Base-by-base conservation (phyloP, 2,888 invertebrate species). In the Listrodromus nycthemerus region DNA sequence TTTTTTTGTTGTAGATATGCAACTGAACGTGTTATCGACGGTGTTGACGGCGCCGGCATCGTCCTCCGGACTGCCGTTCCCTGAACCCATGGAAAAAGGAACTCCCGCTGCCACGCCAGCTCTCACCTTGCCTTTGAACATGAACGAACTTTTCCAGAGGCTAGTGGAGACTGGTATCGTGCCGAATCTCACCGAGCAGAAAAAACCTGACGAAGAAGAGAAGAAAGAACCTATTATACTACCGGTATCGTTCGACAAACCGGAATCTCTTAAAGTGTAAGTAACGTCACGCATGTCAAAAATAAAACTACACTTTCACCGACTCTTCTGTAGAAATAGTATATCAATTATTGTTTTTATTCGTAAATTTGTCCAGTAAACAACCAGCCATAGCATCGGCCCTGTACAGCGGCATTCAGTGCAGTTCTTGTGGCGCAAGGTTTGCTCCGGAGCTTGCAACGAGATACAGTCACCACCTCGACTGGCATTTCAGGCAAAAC, bases 401-500 rank as follows among this genome's bases (percentile, higher is more conserved):
- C 7, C 94, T 99, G 30, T 98, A 98, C 94, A 96, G 96, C 79
- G 99, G 99, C 58, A 97, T 98, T 95, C 99, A 99, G 92, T 99
- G 99, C 94, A 97, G 98, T 86, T 98, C 98, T 73, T 99, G 99
- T 94, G 99, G 99, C 45, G 96, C 98, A 83, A 95, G 99, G 65
- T 99, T 99, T 94, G 97, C 97, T 16, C 97, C 97, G 0, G 98
- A 98, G 93, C 97, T 97, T 91, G 97, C 97, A 8, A 97, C 97
- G 87, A 96, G 97, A 85, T 99, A 99, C 94, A 97, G 97, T 89
- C 97, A 98, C 92, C 99, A 99, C 94, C 95, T 99, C 83, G 99
- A 99, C 94, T 99, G 99, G 99, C 99, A 99, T 94, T 99, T 99
- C 94, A 94, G 98, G 0, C 98, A 98, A 93, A 99, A 99, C 94